phyloP scores from a whole-genome alignment of 1,140 invertebrate genomes.

The Drosophila nikananu region DNA sequence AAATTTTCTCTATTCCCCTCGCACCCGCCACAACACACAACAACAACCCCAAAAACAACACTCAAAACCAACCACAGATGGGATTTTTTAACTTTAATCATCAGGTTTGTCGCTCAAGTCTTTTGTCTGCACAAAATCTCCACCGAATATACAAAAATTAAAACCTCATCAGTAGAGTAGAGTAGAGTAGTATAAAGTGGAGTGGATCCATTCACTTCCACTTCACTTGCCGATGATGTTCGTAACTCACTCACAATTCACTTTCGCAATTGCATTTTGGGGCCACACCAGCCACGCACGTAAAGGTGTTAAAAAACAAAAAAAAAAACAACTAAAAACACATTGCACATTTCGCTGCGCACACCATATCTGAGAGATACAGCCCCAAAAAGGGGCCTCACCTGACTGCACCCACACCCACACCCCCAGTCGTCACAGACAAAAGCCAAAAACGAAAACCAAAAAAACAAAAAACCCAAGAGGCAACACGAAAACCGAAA shows the following conservation, averaged over 20 bases:
- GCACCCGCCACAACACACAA: constrained; percentile 31
- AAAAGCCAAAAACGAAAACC: constrained; percentile 15
- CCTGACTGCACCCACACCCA: constrained; percentile 58
- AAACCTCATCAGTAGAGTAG: constrained; percentile 61
- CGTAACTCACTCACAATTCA: constrained; percentile 55
- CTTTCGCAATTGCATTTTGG: constrained; percentile 78
- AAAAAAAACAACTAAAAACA: constrained; percentile 10
- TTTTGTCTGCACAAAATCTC: constrained; percentile 75
- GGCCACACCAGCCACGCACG: constrained; percentile 50
- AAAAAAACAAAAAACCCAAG: constrained; percentile 11
- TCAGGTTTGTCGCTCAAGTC: constrained; percentile 85
- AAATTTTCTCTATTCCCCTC: constrained; percentile 53
- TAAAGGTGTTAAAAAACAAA: constrained; percentile 57
- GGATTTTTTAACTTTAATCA: constrained; percentile 85
- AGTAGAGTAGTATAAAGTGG: constrained; percentile 27
- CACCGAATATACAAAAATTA: constrained; percentile 37
- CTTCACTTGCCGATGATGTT: constrained; percentile 58
- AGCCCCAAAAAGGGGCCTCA: constrained; percentile 49
- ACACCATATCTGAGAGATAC: constrained; percentile 41
- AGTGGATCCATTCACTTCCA: constrained; percentile 58
- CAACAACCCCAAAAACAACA: constrained; percentile 39
- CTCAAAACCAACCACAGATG: constrained; percentile 73
- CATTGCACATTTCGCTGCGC: constrained; percentile 80
- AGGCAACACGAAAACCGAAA: constrained; percentile 18
- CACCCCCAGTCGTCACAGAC: not conserved